These are phyloP conservation scores for Dolichopus griseipennis DNA, from an alignment of 2,888 invertebrate genomes.

Conservation along the genomic window DNA sequence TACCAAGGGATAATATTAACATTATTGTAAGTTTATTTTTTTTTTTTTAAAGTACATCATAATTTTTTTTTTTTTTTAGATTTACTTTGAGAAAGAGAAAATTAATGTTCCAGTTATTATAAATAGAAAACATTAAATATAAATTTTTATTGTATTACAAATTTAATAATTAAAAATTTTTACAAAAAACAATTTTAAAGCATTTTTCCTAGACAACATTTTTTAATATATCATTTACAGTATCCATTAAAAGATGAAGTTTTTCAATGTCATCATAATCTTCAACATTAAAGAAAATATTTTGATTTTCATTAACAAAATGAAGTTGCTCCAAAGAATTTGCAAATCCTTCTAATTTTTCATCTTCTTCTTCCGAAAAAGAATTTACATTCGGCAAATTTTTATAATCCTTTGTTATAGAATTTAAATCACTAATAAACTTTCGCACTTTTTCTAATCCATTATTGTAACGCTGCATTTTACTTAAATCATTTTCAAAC, in stretches of 20 bases:
- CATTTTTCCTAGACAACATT: background rate
- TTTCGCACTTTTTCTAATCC: background rate
- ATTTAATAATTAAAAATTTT: too few species aligned
- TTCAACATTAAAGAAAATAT: background rate
- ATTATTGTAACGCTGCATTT: background rate
- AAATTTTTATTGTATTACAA: background rate
- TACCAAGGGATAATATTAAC: constrained; percentile 15
- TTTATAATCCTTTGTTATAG: background rate
- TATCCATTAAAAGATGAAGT: background rate
- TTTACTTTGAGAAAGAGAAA: constrained; percentile 36
- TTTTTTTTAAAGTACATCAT: constrained; percentile 9
- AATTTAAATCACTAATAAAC: background rate
- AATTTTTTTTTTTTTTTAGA: constrained; percentile 22
- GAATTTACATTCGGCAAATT: background rate
- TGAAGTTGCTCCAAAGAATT: background rate
- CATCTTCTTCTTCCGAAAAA: background rate
- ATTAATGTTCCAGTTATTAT: constrained; percentile 35
- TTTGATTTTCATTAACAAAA: background rate
- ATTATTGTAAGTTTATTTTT: constrained; percentile 13
- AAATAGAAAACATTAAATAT: background rate
- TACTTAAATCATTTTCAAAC: background rate
- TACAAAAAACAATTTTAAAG: too few species aligned
- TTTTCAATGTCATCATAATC: background rate
- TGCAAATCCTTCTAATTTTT: background rate
- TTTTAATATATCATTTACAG: background rate